A percentile compares a stretch with the other conserved stretches of the same genome.
phyloP scores from a whole-genome alignment of 1,140 invertebrate genomes.

The Rhopalosiphum maidis region DNA sequence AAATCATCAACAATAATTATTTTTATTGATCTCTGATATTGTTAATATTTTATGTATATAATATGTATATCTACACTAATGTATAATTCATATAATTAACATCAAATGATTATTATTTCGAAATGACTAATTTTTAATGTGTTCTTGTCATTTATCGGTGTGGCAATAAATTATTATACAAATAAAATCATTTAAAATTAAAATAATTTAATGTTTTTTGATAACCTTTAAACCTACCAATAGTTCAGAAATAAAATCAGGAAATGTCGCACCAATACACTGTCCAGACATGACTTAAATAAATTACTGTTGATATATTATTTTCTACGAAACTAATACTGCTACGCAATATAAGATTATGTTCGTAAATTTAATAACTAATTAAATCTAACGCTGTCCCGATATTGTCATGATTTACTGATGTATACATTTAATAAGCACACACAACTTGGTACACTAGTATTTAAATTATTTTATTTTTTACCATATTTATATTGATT shows the following conservation, averaged over 20 bases:
- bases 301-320: neutral
- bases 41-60: neutral
- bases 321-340: neutral
- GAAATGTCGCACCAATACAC: neutral
- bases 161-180: neutral
- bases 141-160: neutral
- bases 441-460: neutral
- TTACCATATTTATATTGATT: neutral
- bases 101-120: neutral
- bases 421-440: neutral
- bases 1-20: neutral
- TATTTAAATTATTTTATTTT: neutral
- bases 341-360: neutral
- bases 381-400: neutral
- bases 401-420: neutral
- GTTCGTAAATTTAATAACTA: neutral
- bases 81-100: neutral
- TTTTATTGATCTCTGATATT: neutral
- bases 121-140: neutral
- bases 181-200: neutral
- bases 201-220: neutral
- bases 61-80: neutral
- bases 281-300: neutral
- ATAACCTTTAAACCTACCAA: constrained; percentile 9
- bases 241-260: neutral